Evolutionary conservation across 2,113 vertebrate species (phyloP).

Genomic region (Gasterosteus aculeatus): DNA sequence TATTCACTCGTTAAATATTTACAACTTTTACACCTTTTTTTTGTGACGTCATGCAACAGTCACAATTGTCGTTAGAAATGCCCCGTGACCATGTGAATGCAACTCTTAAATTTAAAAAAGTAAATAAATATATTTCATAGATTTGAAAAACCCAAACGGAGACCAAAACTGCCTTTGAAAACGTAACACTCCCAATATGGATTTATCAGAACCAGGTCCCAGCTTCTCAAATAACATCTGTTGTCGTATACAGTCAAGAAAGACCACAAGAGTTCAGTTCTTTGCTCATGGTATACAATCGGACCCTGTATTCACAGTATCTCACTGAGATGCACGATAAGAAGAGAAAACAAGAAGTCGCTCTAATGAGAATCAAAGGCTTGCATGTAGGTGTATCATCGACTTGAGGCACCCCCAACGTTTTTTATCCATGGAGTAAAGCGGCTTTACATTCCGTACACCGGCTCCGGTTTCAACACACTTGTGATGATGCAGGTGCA

Average conservation of each 20-base stretch:
- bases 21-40: too few species aligned
- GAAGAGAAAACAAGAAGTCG: background rate
- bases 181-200: background rate
- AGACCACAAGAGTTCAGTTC: too few species aligned
- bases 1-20: too few species aligned
- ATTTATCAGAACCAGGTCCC: conserved; percentile 6
- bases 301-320: background rate
- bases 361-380: background rate
- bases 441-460: rapidly evolving
- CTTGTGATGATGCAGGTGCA: background rate
- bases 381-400: background rate
- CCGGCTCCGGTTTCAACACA: background rate
- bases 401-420: background rate
- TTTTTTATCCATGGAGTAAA: background rate
- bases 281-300: background rate
- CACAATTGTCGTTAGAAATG: too few species aligned
- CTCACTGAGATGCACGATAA: background rate
- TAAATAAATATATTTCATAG: background rate
- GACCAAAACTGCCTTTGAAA: background rate
- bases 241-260: too few species aligned
- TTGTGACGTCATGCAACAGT: too few species aligned
- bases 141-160: background rate
- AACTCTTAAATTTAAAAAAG: too few species aligned
- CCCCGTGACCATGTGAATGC: too few species aligned
- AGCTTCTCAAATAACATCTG: conserved; percentile 1